Evolutionary conservation across 2,113 vertebrate species (phyloP).

Genomic region (Sclerurus mexicanus): DNA sequence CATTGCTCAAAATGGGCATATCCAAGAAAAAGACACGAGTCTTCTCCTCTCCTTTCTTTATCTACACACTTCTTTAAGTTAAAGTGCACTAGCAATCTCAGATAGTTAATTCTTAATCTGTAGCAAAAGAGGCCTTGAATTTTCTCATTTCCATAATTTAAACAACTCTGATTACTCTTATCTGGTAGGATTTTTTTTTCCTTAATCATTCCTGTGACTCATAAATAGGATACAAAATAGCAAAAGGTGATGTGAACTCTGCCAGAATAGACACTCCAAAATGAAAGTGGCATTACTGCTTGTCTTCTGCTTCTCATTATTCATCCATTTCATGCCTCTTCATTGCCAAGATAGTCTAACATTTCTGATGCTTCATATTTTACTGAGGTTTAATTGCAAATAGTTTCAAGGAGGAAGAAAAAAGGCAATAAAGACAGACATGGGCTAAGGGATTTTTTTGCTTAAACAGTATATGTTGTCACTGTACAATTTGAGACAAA

Average conservation of each 20-base stretch:
- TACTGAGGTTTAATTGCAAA: conserved; percentile 63
- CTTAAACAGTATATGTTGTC: neutral
- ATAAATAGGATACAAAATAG: conserved; percentile 29
- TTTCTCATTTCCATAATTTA: conserved; percentile 41
- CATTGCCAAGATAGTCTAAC: conserved; percentile 7
- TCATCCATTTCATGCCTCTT: conserved; percentile 48
- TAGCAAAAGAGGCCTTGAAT: neutral
- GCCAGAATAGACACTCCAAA: conserved; percentile 21
- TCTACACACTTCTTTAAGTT: neutral
- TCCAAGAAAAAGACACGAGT: neutral
- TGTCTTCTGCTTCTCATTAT: conserved; percentile 65
- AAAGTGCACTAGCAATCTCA: neutral
- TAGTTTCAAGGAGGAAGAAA: neutral
- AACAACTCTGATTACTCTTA: conserved; percentile 36
- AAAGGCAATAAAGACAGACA: neutral
- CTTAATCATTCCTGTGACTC: conserved; percentile 7
- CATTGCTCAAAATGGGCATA: neutral
- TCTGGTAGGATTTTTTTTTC: neutral
- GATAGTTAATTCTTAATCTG: neutral
- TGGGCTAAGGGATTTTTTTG: neutral
- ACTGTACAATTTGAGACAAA: neutral
- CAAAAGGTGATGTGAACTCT: conserved; percentile 40
- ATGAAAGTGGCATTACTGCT: conserved; percentile 51
- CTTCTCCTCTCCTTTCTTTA: neutral
- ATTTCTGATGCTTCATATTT: conserved; percentile 31